Percentiles rank a stretch among this genome's conserved stretches.
These are phyloP conservation scores for Galerucella nymphaeae DNA, from an alignment of 2,888 invertebrate genomes.

Conservation along the genomic window DNA sequence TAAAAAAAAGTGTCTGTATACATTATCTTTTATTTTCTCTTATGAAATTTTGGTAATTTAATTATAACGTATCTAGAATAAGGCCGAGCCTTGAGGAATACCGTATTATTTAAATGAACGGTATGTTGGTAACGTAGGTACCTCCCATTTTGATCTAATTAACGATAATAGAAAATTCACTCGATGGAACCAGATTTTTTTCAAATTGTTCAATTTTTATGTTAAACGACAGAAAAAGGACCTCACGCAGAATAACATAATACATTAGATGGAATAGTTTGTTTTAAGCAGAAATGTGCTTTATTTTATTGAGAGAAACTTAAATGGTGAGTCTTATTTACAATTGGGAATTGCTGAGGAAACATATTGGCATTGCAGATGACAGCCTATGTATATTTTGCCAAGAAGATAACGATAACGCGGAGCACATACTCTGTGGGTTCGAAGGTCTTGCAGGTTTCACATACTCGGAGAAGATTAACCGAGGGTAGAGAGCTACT, in stretches of 20 bases:
- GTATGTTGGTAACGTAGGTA: conserved; percentile 15
- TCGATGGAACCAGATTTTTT: background rate
- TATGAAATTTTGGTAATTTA: conserved; percentile 44
- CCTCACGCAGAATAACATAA: background rate
- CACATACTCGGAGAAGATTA: no score
- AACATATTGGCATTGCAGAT: no score
- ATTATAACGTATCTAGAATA: conserved; percentile 35
- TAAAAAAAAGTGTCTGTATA: conserved; percentile 31
- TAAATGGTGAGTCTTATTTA: no score
- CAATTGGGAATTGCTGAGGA: no score
- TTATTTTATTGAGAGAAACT: no score
- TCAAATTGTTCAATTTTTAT: background rate
- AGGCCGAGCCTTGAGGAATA: conserved; percentile 23
- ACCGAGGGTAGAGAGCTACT: no score
- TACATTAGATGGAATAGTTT: no score
- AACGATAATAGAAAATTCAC: conserved; percentile 18
- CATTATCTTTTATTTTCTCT: conserved; percentile 39
- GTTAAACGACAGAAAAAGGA: background rate
- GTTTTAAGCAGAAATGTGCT: no score
- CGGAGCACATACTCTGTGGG: no score
- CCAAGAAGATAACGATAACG: no score
- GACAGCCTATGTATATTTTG: no score
- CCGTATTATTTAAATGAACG: conserved; percentile 29
- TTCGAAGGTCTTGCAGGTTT: no score
- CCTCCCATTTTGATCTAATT: conserved; percentile 28